Evolutionary conservation across 1,140 invertebrate genomes (phyloP).

Genomic region (Agrypnia vestita): DNA sequence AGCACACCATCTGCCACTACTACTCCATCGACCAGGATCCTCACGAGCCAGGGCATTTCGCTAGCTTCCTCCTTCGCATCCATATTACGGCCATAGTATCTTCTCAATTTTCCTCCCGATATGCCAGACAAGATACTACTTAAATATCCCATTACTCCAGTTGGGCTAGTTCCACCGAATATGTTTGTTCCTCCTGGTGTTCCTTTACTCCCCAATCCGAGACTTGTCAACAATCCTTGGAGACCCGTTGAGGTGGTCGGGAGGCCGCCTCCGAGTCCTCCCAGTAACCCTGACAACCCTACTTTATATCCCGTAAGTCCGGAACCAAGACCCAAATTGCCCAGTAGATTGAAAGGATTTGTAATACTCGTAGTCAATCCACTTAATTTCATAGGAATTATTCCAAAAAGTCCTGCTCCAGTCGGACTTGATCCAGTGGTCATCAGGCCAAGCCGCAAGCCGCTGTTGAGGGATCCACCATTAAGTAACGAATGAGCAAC

Average conservation of each 20-base stretch:
- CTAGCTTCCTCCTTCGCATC: conserved; percentile 52
- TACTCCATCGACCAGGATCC: conserved; percentile 65
- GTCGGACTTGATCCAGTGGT: background rate
- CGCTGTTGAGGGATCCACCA: background rate
- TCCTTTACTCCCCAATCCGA: conserved; percentile 7
- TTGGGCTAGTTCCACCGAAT: background rate
- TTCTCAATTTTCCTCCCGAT: background rate
- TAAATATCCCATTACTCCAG: background rate
- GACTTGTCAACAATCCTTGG: background rate
- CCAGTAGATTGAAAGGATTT: no score
- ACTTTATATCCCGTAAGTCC: background rate
- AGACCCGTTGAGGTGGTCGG: background rate
- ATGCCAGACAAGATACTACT: background rate
- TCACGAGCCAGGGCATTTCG: conserved; percentile 75
- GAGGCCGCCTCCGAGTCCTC: background rate
- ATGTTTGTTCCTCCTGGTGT: no score
- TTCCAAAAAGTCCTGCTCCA: background rate
- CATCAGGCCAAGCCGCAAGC: background rate
- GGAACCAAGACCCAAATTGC: background rate
- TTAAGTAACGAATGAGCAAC: background rate
- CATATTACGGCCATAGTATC: conserved; percentile 21
- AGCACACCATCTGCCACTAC: conserved; percentile 68
- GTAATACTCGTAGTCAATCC: no score
- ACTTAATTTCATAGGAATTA: no score
- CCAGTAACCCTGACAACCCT: background rate